Evolutionary conservation across 2,888 invertebrate species (phyloP), one percentile per base, ranked within the genome.

Genomic region (Andrena praecox): DNA sequence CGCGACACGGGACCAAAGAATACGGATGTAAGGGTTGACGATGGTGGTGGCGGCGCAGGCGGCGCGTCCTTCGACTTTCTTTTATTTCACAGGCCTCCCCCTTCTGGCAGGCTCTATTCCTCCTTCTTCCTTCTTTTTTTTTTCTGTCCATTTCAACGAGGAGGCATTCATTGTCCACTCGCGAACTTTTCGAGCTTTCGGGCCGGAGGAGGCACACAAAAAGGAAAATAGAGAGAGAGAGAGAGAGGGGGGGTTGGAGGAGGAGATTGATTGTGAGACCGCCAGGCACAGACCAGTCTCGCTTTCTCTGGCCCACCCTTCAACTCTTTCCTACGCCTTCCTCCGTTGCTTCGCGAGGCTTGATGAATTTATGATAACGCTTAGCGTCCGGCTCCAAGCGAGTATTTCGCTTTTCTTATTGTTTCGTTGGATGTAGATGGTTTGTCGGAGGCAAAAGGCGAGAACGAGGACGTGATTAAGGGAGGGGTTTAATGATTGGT

Each of bases 91-190:
- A n/a, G 62, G 27, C n/a, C 48, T 16, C 20, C 50, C 8, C 31
- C 31, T 4, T 42, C 12, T 2, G 27, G 10, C 31, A 20, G n/a
- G 27, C 1, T n/a, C 33, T 48, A 24, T 54, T 64, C 50, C 59
- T 62, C 35, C 42, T 63, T 59, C 71, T 54, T 24, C 42, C 63
- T 42, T 75, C 48, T 60, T 68, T 56, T 71, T 12, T 29, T 29
- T 12, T 12, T 48, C 33, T 63, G 42, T 50, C 54, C 50, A 20
- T 68, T 80, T 68, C 72, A 62, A 52, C 76, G 69, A 80, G 69
- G 54, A 70, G 83, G 42, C 75, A 85, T 87, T 87, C 85, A 87
- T 86, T 86, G 87, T 88, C 83, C 86, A 85, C 77, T 82, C 69
- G 85, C 76, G 81, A 86, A 85, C 85, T 85, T 85, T 78, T 76